Conservation (phyloP, 2,113 vertebrate genomes). For the Stegostoma tigrinum region DNA sequence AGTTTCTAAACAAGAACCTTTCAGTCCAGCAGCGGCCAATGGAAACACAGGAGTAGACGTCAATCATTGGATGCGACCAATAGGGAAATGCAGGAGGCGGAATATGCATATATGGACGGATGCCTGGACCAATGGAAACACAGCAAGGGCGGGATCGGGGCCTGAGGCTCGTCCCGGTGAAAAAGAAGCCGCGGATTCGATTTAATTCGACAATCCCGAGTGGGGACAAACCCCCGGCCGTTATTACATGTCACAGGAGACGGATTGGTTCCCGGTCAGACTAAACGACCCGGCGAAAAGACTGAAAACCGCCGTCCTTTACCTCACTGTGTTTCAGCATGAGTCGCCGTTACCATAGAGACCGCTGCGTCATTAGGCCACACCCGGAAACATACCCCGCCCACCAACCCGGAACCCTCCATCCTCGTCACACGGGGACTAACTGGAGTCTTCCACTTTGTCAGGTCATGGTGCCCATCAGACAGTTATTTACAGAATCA, state of each 20-base stretch:
- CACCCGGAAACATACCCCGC: background rate
- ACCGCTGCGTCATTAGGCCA: background rate
- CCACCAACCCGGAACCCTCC: background rate
- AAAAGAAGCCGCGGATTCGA: background rate
- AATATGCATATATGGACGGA: background rate
- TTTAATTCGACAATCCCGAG: background rate
- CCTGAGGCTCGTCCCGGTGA: background rate
- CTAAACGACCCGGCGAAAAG: no score
- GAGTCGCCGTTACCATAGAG: background rate
- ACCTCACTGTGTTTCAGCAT: background rate
- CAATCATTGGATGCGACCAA: background rate
- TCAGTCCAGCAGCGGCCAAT: background rate
- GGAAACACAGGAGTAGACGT: background rate
- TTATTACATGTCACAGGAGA: no score
- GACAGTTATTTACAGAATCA: no score
- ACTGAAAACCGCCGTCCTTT: no score
- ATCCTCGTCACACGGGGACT: no score
- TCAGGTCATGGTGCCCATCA: no score
- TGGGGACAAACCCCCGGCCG: background rate
- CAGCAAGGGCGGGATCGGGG: background rate
- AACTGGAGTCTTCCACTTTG: no score
- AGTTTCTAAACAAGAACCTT: background rate
- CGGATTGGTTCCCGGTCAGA: background rate
- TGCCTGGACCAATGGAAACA: background rate
- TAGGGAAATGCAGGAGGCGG: rapidly evolving